These are phyloP conservation scores for Seriola dumerili DNA, from an alignment of 2,113 vertebrate species.

Conservation along the genomic window DNA sequence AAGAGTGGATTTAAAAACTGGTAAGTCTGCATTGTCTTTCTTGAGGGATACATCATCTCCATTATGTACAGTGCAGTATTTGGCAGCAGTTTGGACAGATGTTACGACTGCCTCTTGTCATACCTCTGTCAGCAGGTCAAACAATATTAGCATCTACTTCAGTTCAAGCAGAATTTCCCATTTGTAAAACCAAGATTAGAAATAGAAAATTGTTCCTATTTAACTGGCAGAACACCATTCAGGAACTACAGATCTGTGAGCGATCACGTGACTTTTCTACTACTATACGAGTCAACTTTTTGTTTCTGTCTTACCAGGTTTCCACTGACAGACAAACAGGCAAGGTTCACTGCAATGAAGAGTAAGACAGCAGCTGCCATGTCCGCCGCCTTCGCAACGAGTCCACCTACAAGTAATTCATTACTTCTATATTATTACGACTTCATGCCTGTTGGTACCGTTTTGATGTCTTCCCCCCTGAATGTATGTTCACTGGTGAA, in stretches of 20 bases:
- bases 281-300: not conserved
- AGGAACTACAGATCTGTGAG: not conserved
- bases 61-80: not conserved
- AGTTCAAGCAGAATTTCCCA: not conserved
- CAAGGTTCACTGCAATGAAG: conserved; percentile 37
- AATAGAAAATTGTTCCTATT: not conserved
- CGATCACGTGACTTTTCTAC: conserved; percentile 31
- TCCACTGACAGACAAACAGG: conserved; percentile 53
- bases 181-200: not conserved
- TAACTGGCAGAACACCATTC: not conserved
- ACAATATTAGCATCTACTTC: not conserved
- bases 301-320: conserved; percentile 71
- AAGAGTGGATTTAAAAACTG: not conserved
- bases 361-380: conserved; percentile 72
- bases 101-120: not conserved
- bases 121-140: not conserved
- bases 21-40: not conserved
- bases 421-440: not conserved
- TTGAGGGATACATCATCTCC: not conserved
- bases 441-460: not conserved
- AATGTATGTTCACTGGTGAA: not conserved
- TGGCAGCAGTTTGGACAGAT: not conserved
- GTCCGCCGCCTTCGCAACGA: conserved; percentile 19
- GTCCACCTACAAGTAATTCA: conserved; percentile 7
- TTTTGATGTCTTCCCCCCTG: not conserved